Percentiles rank a stretch among this genome's conserved stretches.
Conservation (phyloP, 2,113 vertebrate species). For the Cichladusa arquata region DNA sequence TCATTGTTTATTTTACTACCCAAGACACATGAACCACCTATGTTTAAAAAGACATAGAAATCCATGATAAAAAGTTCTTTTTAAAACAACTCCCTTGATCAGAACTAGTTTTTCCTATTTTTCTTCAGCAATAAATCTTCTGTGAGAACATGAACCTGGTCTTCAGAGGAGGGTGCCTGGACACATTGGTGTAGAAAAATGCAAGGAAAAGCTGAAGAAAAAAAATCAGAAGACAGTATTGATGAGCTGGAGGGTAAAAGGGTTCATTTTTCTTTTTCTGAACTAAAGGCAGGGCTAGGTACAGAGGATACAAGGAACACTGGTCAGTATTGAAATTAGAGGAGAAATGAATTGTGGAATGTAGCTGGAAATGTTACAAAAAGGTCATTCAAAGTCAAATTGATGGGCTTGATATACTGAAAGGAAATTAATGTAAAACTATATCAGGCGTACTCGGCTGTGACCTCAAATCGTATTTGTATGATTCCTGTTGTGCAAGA, state of each 20-base stretch:
- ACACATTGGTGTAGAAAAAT: neutral
- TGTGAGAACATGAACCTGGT: neutral
- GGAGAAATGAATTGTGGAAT: neutral
- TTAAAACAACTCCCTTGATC: neutral
- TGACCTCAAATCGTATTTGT: neutral
- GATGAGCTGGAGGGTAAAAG: neutral
- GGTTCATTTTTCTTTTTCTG: accelerated
- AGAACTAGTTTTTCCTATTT: neutral
- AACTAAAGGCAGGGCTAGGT: neutral
- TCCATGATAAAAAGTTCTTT: neutral
- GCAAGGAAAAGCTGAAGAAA: neutral
- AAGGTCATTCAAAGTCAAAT: neutral
- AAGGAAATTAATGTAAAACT: neutral
- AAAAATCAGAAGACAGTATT: neutral
- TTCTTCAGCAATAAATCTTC: neutral
- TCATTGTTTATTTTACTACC: neutral
- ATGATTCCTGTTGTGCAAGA: neutral
- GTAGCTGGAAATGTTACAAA: neutral
- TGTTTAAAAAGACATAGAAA: neutral
- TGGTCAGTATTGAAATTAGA: neutral
- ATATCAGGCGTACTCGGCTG: neutral
- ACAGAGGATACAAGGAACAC: neutral
- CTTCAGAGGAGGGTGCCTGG: neutral
- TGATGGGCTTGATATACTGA: neutral
- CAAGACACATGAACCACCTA: neutral